Conservation (phyloP, 2,797 vertebrate species). For the Cynopterus sphinx region DNA sequence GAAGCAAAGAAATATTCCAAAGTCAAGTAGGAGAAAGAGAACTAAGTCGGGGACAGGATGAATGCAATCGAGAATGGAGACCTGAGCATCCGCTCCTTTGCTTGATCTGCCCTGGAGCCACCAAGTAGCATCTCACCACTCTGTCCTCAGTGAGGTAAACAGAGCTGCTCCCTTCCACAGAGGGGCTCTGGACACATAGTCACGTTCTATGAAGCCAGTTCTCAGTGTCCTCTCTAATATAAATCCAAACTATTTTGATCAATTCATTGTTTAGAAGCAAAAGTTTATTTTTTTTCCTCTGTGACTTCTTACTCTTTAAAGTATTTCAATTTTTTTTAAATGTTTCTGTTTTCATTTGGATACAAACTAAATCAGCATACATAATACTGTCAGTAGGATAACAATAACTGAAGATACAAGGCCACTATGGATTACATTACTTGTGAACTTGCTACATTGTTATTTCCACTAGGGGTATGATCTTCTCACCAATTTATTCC, state of each 20-base stretch:
- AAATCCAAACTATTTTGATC: conserved; percentile 18
- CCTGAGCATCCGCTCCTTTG: neutral
- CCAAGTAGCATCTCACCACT: neutral
- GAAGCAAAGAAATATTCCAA: neutral
- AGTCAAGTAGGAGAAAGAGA: neutral
- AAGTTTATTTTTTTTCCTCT: neutral
- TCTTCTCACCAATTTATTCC: neutral
- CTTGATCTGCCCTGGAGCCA: neutral
- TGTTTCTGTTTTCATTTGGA: neutral
- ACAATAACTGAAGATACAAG: neutral
- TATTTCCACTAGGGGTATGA: neutral
- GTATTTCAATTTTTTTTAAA: conserved; percentile 14
- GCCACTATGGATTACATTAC: neutral
- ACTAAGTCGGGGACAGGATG: neutral
- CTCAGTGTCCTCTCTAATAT: neutral
- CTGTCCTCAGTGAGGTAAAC: neutral
- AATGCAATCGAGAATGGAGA: neutral
- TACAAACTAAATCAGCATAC: neutral
- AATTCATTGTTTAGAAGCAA: neutral
- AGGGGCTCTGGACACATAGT: fast-evolving
- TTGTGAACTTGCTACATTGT: neutral
- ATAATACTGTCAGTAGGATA: neutral
- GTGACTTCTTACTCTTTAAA: neutral
- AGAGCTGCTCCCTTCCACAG: neutral
- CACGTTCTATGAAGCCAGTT: neutral